Base-by-base conservation (phyloP, 1,140 invertebrate genomes). In the Orius insidiosus region DNA sequence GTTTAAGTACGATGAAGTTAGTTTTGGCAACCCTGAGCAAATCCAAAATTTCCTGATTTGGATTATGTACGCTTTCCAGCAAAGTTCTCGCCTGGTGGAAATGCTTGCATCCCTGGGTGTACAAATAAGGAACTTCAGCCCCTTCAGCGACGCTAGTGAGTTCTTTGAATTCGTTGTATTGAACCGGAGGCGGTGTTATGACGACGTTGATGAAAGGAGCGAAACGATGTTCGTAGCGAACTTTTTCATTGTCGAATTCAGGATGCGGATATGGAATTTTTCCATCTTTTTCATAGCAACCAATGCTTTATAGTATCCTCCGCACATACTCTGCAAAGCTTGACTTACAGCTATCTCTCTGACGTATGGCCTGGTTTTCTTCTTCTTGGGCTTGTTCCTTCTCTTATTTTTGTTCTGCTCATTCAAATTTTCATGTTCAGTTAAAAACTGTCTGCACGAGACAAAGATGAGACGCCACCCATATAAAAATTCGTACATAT, bases 401-500 rank as follows among this genome's bases (percentile, higher is more conserved):
- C 49, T 53, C 50, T 51, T 53, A 37, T 44, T 53, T 46, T 50
- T 45, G 16, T 46, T 50, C 61, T 74, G 57, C 57, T 67, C 46
- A 52, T 56, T 52, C 64, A 66, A 33, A 63, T 59, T 61, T 53
- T 89, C 84, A 56, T 85, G 79, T 50, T 86, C 84, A 38, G 76
- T 63, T 19, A 88, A 63, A 53, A 88, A 80, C 74, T 80, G 57
- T 93, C 87, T 0, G 92, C 92, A 53, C 89, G 70, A 1, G 80
- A 83, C 32, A 96, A 67, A 0, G 90, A 85, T 0, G 88, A 93
- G 2, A 89, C 76, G 63, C 85, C 90, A 96, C 7, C 85, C 85
- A 60, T 89, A 95, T 3, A 97, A 66, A 63, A 93, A 88, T 66
- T 97, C 90, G 63, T 90, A 90, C 16, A 96, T 65, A 64, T 98